Base-by-base conservation (phyloP, 2,113 vertebrate genomes). In the Danionella cerebrum region DNA sequence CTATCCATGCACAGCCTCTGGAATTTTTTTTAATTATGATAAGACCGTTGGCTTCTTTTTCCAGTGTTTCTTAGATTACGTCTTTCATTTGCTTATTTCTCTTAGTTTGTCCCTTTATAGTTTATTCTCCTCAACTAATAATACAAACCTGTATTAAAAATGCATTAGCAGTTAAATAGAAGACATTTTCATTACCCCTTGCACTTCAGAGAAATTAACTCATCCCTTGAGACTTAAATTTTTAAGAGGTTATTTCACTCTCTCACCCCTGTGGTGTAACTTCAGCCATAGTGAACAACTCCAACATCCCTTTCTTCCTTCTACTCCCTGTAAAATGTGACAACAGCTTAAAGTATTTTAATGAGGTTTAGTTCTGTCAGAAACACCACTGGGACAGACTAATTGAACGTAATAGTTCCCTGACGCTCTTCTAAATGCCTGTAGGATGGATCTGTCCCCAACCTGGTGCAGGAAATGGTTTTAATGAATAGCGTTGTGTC, bases 381-480 rank as follows among this genome's bases (percentile, higher is more conserved):
- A 33, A 31, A 48, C 62, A 62, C 47, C 19, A 6, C 59, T 39
- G 16, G 36, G 33, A 65, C 14, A 24, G 29, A 36, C 36, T 54
- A 22, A 67, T 67, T 39, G 29, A n/a, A 53, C 31, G 58, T 69
- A 65, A 72, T 69, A 41, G 19, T 22, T 76, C 47, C 48, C 59
- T 54, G 64, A 44, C 35, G 29, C 57, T 64, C 27, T 16, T 47
- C 27, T 41, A 36, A 29, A 62, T 36, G 19, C 10, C 39, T 58
- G 18, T 14, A 31, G 39, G 33, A 44, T 47, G 2, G 13, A 14
- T 7, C 4, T 27, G 25, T 19, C 25, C 39, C 6, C 6, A 12
- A 4, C 14, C 39, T 16, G 13, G 13, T 19, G 13, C 12, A 53
- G 27, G 27, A 33, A 36, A 31, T 60, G n/a, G 14, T 19, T 60